phyloP scores from a whole-genome alignment of 2,888 invertebrate genomes.

The Rugalucina vietnamica region DNA sequence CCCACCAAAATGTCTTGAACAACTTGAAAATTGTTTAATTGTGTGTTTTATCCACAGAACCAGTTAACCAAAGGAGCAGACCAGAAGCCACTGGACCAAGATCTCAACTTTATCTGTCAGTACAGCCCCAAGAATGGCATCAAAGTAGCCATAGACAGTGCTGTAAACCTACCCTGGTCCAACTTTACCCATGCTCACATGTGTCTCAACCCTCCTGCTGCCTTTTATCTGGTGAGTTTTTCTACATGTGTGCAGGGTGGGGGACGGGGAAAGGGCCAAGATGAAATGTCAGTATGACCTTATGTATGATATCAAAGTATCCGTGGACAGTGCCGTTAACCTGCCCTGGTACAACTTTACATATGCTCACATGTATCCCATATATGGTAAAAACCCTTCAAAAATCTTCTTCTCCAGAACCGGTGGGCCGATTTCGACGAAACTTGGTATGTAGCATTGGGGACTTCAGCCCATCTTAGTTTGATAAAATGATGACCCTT shows the following conservation, averaged over 20 bases:
- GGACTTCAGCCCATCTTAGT: too few relatives aligned
- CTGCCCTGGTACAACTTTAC: constrained; percentile 83
- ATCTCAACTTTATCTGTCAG: constrained; percentile 79
- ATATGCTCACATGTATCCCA: constrained; percentile 79
- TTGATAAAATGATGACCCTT: too few relatives aligned
- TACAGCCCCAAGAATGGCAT: constrained; percentile 80
- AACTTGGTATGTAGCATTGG: too few relatives aligned
- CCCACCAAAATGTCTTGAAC: too few relatives aligned
- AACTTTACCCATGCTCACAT: constrained; percentile 81
- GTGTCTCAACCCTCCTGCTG: constrained; percentile 82
- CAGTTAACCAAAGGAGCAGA: constrained; percentile 79
- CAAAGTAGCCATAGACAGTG: constrained; percentile 81
- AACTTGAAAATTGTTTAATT: too few relatives aligned
- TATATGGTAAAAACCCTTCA: too few relatives aligned
- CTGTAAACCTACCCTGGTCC: constrained; percentile 82
- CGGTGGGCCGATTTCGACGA: too few relatives aligned
- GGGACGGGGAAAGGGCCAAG: too few relatives aligned
- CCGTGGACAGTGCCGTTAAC: constrained; percentile 81
- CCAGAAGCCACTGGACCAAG: constrained; percentile 74
- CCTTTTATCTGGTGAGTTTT: constrained; percentile 80
- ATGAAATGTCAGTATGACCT: too few relatives aligned
- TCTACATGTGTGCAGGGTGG: too few relatives aligned
- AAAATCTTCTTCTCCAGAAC: too few relatives aligned
- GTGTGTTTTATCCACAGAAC: too few relatives aligned
- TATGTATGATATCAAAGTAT: constrained; percentile 64